Conservation (phyloP, 2,113 vertebrate species). For the Hystrix cristata region DNA sequence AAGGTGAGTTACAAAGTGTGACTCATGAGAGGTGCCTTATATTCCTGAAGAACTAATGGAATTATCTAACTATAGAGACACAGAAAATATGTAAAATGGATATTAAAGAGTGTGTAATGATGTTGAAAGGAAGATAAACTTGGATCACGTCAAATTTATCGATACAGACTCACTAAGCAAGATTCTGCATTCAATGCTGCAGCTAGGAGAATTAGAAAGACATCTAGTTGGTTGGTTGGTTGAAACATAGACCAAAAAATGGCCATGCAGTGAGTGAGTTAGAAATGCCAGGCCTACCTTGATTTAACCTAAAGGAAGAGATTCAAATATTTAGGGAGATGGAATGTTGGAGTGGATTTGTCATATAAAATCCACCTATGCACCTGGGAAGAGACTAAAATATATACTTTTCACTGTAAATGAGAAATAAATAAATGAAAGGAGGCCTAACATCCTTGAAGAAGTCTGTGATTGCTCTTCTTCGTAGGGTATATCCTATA, state of each 20-base stretch:
- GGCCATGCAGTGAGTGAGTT: background rate
- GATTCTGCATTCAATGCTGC: background rate
- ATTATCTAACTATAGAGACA: background rate
- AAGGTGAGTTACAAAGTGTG: background rate
- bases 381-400: background rate
- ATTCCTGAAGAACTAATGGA: background rate
- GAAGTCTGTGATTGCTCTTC: background rate
- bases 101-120: background rate
- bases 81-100: background rate
- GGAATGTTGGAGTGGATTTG: background rate
- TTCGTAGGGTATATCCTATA: fast-evolving
- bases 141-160: background rate
- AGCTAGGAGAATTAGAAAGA: background rate
- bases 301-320: background rate
- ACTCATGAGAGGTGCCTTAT: fast-evolving
- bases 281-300: background rate
- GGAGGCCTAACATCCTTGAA: no score
- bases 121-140: background rate
- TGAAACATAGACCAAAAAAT: background rate
- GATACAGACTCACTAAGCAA: background rate
- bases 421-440: background rate
- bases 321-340: background rate
- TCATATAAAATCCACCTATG: background rate
- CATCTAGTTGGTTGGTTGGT: background rate
- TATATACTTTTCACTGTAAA: background rate